Evolutionary conservation across 2,113 vertebrate species (phyloP).

Genomic region (Pluvianellus socialis): DNA sequence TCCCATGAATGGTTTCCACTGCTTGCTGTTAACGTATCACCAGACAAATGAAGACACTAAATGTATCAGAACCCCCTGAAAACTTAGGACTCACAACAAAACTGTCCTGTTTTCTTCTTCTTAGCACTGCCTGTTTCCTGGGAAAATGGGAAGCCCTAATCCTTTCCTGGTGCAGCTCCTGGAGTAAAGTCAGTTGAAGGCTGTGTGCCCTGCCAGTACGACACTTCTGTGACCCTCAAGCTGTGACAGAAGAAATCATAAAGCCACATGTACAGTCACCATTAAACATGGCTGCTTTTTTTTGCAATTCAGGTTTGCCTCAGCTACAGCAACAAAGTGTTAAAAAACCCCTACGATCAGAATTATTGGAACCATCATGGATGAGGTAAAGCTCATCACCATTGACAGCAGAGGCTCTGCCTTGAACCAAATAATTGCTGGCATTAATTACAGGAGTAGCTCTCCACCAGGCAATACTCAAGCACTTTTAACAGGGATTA

Average conservation of each 20-base stretch:
- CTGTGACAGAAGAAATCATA: not conserved
- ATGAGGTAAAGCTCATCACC: not conserved
- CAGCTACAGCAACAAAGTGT: not conserved
- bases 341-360: not conserved
- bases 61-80: not conserved
- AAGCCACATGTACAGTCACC: not conserved
- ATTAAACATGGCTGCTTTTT: not conserved
- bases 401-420: not conserved
- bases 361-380: not conserved
- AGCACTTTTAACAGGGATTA: not conserved
- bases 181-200: not conserved
- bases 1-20: not conserved
- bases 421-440: not conserved
- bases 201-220: not conserved
- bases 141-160: not conserved
- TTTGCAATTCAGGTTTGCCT: not conserved
- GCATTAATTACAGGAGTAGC: not conserved
- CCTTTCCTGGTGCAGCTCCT: not conserved
- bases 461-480: not conserved
- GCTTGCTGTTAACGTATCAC: not conserved
- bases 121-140: not conserved
- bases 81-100: not conserved
- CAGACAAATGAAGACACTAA: slow-evolving; percentile 32
- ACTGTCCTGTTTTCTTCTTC: not conserved
- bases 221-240: not conserved